Percentiles rank a stretch among this genome's conserved stretches.
phyloP scores from a whole-genome alignment of 1,140 invertebrate genomes.

The Drosophila suzukii region DNA sequence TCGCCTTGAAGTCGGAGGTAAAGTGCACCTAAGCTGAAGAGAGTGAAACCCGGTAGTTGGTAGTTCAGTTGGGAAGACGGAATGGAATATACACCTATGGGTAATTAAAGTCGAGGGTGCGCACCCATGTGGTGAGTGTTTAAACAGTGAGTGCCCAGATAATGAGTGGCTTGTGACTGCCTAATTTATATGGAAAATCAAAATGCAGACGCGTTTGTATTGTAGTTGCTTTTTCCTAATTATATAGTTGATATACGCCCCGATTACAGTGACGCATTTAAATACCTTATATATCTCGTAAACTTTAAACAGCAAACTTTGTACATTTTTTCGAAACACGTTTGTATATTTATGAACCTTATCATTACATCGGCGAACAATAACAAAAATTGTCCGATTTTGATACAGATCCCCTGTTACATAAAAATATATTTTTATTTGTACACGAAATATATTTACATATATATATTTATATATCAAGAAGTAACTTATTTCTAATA shows the following conservation, averaged over 20 bases:
- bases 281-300: neutral
- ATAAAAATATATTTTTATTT: too few relatives aligned
- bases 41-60: conserved; percentile 49
- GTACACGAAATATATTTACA: too few relatives aligned
- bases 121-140: conserved; percentile 4
- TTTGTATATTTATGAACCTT: neutral
- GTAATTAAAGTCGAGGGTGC: conserved; percentile 13
- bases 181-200: conserved; percentile 5
- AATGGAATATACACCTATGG: conserved; percentile 1
- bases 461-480: too few relatives aligned
- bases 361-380: too few relatives aligned
- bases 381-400: too few relatives aligned
- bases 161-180: conserved; percentile 10
- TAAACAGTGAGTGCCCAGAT: neutral
- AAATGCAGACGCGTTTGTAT: neutral
- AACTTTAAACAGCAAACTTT: neutral
- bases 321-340: neutral
- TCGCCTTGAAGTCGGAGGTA: conserved; percentile 1
- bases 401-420: too few relatives aligned
- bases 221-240: neutral
- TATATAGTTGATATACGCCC: neutral
- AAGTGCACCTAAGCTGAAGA: conserved; percentile 9
- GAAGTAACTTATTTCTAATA: neutral
- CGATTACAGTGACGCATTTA: neutral
- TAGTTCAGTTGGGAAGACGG: neutral